Evolutionary conservation across 2,113 vertebrate species (phyloP), one percentile per base, ranked within the genome.

Genomic region (Plectropomus leopardus): DNA sequence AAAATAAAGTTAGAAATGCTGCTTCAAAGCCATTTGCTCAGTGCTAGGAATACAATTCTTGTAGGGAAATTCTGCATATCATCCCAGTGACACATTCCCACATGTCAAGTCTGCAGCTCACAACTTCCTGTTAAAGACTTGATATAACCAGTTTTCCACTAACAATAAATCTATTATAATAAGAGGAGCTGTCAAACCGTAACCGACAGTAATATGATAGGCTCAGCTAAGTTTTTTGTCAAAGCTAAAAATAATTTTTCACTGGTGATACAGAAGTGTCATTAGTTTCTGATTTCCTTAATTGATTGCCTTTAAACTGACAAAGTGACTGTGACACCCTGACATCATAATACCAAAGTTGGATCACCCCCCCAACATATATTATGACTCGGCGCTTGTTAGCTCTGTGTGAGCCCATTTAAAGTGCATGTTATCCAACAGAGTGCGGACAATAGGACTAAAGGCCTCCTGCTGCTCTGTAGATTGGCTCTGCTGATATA

Each of bases 41-140:
- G 9, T 55, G 6, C 68, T 14, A 32, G 1, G 3, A 24, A 59
- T 47, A 11, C 4, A 32, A 1, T 23, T 58, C 3, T 58, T 15
- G 7, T n/a, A 15, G 14, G 2, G 1, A 47, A 71, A 58, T 45
- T 45, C 3, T 70, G 67, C 42, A n/a, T 34, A 45, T 64, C 77
- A 32, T 78, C 63, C 48, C 42, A 21, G 48, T 90, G 86, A 89
- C 48, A 88, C 76, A 89, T 90, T 86, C 78, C 76, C 86, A 73
- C 53, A 63, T 82, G 86, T 84, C 70, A 44, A 16, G 44, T 76
- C 48, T 50, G 45, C 36, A 53, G 47, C 72, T 91, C 80, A 76
- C 88, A 91, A 65, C 44, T 80, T 83, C 85, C 80, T 61, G 82
- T 66, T 79, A 78, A 76, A 71, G 9, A 30, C 53, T 71, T 17